Conservation (phyloP, 2,797 vertebrate species). For the Sardinella longiceps region DNA sequence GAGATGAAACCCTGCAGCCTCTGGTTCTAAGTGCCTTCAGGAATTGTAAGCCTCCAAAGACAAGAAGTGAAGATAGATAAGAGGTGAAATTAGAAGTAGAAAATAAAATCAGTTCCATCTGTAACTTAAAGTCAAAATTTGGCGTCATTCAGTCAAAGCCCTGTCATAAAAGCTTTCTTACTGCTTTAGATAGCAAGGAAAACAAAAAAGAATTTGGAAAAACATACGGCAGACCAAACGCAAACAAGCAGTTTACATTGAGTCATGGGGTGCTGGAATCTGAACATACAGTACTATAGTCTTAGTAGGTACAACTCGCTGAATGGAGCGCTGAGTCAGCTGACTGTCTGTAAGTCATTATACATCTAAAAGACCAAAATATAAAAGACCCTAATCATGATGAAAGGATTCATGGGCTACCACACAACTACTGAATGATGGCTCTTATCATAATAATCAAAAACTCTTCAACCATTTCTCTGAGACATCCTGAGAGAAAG, state of each 20-base stretch:
- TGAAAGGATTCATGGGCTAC: neutral
- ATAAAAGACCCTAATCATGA: neutral
- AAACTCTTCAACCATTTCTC: neutral
- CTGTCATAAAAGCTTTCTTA: too few species aligned
- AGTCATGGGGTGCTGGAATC: too few species aligned
- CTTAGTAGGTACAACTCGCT: too few species aligned
- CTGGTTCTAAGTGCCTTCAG: neutral
- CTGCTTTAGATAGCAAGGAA: too few species aligned
- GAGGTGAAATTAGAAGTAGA: neutral
- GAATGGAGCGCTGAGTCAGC: neutral
- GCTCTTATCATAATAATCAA: neutral
- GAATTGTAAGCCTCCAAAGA: neutral
- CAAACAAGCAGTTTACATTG: too few species aligned
- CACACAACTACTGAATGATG: neutral
- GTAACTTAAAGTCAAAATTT: too few species aligned
- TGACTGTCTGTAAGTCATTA: neutral
- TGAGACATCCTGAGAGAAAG: neutral
- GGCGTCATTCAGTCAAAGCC: neutral
- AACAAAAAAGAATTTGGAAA: too few species aligned
- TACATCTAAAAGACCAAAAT: too few species aligned
- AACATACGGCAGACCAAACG: too few species aligned
- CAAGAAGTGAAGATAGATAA: neutral
- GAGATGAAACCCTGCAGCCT: neutral
- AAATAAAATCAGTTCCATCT: neutral
- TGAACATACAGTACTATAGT: too few species aligned